A percentile compares a stretch with the other conserved stretches of the same genome.
phyloP scores from a whole-genome alignment of 2,888 invertebrate genomes.

The Hemistola chrysoprasaria region DNA sequence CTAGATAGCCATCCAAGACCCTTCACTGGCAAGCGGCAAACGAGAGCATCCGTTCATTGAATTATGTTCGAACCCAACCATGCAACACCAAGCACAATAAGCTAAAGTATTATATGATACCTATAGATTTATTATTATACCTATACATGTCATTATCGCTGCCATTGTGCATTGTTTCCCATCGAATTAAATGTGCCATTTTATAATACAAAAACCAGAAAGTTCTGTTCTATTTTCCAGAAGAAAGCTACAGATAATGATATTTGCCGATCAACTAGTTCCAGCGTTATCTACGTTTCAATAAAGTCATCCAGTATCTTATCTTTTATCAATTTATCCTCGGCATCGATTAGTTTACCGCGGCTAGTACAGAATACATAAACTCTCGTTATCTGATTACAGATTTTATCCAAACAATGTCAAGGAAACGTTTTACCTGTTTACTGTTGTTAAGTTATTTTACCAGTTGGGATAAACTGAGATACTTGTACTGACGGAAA shows the following conservation, averaged over 20 bases:
- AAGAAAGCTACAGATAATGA: too few species aligned
- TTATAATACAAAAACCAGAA: neutral
- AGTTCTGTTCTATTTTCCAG: slow-evolving; percentile 19
- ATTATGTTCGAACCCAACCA: neutral
- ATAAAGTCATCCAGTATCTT: slow-evolving; percentile 7
- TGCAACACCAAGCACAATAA: slow-evolving; percentile 16
- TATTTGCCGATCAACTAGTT: too few species aligned
- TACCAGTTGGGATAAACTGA: too few species aligned
- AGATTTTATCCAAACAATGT: slow-evolving; percentile 12
- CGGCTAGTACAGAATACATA: neutral
- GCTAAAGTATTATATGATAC: slow-evolving; percentile 5
- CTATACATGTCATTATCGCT: slow-evolving; percentile 15
- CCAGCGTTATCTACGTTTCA: neutral
- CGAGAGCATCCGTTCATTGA: slow-evolving; percentile 36
- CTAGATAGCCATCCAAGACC: slow-evolving; percentile 16
- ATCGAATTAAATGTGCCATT: slow-evolving; percentile 7
- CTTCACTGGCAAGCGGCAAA: slow-evolving; percentile 39
- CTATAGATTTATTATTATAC: slow-evolving; percentile 12
- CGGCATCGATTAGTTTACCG: slow-evolving; percentile 15
- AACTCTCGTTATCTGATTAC: slow-evolving; percentile 12
- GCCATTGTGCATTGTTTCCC: slow-evolving; percentile 29
- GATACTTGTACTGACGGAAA: too few species aligned
- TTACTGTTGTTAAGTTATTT: neutral
- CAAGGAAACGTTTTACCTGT: slow-evolving; percentile 7
- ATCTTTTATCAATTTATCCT: slow-evolving; percentile 19